Conservation (phyloP, 2,888 invertebrate species). For the Pinctada fucata region DNA sequence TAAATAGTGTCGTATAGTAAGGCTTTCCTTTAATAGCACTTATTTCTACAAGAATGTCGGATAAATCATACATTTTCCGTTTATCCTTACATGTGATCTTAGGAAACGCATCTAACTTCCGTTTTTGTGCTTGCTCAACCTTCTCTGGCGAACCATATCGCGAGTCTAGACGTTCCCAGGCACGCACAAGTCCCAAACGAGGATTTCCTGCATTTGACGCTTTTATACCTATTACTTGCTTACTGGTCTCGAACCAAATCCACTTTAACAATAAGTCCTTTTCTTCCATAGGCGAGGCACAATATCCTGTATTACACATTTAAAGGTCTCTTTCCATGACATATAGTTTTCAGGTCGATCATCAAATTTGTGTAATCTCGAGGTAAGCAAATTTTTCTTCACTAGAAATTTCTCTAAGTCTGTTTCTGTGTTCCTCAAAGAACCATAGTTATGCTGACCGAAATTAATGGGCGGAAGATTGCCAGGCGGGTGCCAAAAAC, state of each 20-base stretch:
- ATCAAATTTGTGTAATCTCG: conserved; percentile 7
- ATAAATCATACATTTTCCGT: conserved; percentile 18
- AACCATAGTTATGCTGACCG: too few relatives aligned
- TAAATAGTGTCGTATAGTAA: conserved; percentile 16
- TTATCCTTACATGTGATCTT: conserved; percentile 30
- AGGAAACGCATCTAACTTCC: too few relatives aligned
- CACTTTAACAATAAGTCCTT: not conserved
- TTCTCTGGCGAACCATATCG: conserved; percentile 23
- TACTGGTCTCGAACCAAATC: not conserved
- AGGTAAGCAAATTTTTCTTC: conserved; percentile 17
- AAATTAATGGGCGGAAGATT: too few relatives aligned
- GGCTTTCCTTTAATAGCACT: conserved; percentile 18
- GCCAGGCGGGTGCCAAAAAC: too few relatives aligned
- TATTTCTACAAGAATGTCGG: conserved; percentile 14
- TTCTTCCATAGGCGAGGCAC: conserved; percentile 8
- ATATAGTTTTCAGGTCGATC: conserved; percentile 21
- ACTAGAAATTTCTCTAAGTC: conserved; percentile 6
- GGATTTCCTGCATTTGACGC: conserved; percentile 13
- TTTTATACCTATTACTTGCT: too few relatives aligned
- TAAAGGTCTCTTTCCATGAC: conserved; percentile 23
- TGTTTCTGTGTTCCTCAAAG: not conserved
- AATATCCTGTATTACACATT: conserved; percentile 6
- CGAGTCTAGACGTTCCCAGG: conserved; percentile 17
- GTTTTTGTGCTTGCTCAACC: conserved; percentile 9
- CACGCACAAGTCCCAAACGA: not conserved